These are phyloP conservation scores for Tetrapedia diversipes DNA, from an alignment of 2,888 invertebrate genomes.

Conservation along the genomic window DNA sequence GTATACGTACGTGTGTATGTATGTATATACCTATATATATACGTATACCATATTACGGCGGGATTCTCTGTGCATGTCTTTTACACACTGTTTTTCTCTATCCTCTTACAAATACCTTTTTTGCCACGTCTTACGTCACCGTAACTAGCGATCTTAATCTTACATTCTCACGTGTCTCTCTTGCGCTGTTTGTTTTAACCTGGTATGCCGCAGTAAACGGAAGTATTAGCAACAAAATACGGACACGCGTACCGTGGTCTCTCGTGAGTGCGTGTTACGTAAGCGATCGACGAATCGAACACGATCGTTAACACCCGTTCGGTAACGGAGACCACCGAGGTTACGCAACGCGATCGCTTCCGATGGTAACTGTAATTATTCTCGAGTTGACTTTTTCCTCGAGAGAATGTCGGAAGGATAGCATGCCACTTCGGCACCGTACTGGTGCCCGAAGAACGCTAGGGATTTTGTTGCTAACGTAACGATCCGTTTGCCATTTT, in stretches of 20 bases:
- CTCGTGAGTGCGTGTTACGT: too few species aligned
- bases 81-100: constrained; percentile 72
- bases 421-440: too few species aligned
- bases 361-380: constrained; percentile 31
- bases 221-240: constrained; percentile 57
- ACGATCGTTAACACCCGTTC: constrained; percentile 30
- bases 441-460: neutral
- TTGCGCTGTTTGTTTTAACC: constrained; percentile 66
- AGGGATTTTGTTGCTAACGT: constrained; percentile 52
- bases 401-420: too few species aligned
- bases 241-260: constrained; percentile 24
- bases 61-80: constrained; percentile 78
- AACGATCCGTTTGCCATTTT: constrained; percentile 22
- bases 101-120: constrained; percentile 69
- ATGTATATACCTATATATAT: constrained; percentile 45
- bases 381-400: constrained; percentile 21
- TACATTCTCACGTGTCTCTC: constrained; percentile 74
- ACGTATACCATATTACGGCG: constrained; percentile 65
- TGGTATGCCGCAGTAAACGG: constrained; percentile 44
- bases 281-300: constrained; percentile 46
- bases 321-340: constrained; percentile 23
- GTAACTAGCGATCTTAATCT: constrained; percentile 73
- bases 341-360: constrained; percentile 50
- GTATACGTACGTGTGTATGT: constrained; percentile 27
- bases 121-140: constrained; percentile 74